Base-by-base conservation (phyloP, 2,113 vertebrate genomes). In the Micromys minutus region DNA sequence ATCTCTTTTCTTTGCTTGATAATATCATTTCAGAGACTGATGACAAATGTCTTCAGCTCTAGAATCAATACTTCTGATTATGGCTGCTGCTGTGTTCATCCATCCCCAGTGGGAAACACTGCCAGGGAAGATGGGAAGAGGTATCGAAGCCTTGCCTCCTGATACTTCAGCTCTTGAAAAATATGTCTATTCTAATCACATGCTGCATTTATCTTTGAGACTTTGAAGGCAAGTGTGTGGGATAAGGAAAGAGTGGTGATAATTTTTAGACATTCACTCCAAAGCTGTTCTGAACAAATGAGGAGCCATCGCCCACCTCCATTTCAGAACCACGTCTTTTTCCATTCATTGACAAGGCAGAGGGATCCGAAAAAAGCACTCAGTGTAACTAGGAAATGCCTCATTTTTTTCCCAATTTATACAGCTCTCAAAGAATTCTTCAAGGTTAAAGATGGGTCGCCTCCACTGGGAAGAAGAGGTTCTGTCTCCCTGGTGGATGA, bases 31-130 rank as follows among this genome's bases (percentile, higher is more conserved):
- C 94, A 85, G 88, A 96, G 72, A 87, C 89, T 61, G 80, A 69
- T 95, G 95, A 96, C 93, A 96, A 95, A 81, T 93, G 61, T 92
- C 96, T 96, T 93, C 59, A 45, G 84, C 69, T 39, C 71, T 52
- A 72, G 88, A 93, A 93, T 96, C 96, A 93, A 96, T 97, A 95
- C 55, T 93, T 94, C 90, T 94, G 97, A 92, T 96, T 94, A 93
- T 1, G 3, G 71, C 52, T 55, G n/a, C 90, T 83, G 95, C 95
- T 92, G 75, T 95, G 75, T 45, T 47, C 11, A 0, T 79, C 69
- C 85, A 24, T 92, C 24, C 55, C 69, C 36, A 24, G 50, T 92
- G 86, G 86, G 89, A 92, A 95, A 86, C 13, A 19, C 47, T 93
- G 59, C 63, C 71, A 74, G 75, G 39, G 42, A 93, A 94, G 90